phyloP scores from a whole-genome alignment of 2,888 invertebrate genomes.

The Drosophila infuscata region DNA sequence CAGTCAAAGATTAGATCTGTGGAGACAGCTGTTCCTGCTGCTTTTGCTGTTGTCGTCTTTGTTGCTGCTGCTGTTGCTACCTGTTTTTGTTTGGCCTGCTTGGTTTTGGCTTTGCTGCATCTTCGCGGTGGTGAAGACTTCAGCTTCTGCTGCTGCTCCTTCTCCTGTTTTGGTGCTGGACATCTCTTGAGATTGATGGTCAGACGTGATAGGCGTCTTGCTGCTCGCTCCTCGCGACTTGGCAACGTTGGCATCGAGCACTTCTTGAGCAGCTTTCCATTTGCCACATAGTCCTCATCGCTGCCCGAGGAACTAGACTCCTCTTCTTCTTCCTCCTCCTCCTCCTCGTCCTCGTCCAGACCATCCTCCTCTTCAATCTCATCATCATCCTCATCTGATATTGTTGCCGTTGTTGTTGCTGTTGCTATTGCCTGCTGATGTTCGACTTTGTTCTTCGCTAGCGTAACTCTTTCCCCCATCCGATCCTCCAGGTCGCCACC shows the following conservation, averaged over 20 bases:
- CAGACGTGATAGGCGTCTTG: conserved; percentile 55
- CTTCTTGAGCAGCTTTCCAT: conserved; percentile 40
- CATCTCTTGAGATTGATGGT: conserved; percentile 50
- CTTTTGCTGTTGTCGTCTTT: conserved; percentile 4
- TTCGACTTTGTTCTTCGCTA: conserved; percentile 23
- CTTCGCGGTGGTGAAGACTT: conserved; percentile 19
- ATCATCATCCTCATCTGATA: conserved; percentile 10
- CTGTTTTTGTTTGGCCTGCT: conserved; percentile 17
- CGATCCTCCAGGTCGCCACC: conserved; percentile 84
- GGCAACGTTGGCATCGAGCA: conserved; percentile 1
- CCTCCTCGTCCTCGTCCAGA: conserved; percentile 36
- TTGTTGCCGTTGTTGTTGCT: conserved; percentile 11
- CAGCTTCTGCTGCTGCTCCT: neutral
- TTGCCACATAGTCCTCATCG: conserved; percentile 73
- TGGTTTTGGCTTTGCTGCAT: conserved; percentile 21
- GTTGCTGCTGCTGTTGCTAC: conserved; percentile 18
- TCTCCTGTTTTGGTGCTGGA: conserved; percentile 13
- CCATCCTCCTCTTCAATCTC: conserved; percentile 42
- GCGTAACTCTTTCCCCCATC: conserved; percentile 82
- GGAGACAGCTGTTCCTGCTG: conserved; percentile 21
- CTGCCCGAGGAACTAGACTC: conserved; percentile 60
- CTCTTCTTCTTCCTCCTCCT: conserved; percentile 35
- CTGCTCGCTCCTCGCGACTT: conserved; percentile 65
- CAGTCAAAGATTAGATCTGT: conserved; percentile 71
- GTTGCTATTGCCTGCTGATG: conserved; percentile 12